Evolutionary conservation across 2,888 invertebrate genomes (phyloP).

Genomic region (Agrotis segetum): DNA sequence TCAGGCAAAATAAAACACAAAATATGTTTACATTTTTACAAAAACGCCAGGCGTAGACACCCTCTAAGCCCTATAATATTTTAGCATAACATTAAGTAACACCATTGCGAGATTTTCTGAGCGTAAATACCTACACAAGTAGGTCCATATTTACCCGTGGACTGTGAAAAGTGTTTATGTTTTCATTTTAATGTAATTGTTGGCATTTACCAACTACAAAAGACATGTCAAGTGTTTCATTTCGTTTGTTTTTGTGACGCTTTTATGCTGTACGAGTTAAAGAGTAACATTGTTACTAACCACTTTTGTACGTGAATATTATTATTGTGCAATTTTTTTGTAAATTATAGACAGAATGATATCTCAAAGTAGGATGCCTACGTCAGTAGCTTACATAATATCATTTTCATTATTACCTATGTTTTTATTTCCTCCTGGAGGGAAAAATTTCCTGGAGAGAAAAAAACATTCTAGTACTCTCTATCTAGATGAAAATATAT

Average conservation of each 20-base stretch:
- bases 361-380: neutral
- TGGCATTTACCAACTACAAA: constrained; percentile 47
- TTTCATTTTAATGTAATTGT: constrained; percentile 55
- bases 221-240: constrained; percentile 48
- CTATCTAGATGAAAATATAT: neutral
- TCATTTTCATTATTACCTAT: too few species aligned
- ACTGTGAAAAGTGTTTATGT: constrained; percentile 26
- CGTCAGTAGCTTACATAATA: neutral
- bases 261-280: constrained; percentile 18
- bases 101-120: constrained; percentile 11
- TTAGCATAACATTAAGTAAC: constrained; percentile 38
- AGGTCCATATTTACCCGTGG: constrained; percentile 7
- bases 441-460: too few species aligned
- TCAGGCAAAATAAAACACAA: constrained; percentile 40
- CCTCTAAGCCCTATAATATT: constrained; percentile 32
- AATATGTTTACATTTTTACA: constrained; percentile 25
- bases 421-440: neutral
- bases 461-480: too few species aligned
- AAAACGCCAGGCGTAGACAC: constrained; percentile 3
- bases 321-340: neutral
- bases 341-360: neutral
- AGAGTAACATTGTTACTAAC: constrained; percentile 19
- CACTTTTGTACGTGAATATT: constrained; percentile 7
- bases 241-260: constrained; percentile 25
- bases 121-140: neutral